These are phyloP conservation scores for Xiphophorus hellerii DNA, from an alignment of 2,113 vertebrate species.

Conservation along the genomic window DNA sequence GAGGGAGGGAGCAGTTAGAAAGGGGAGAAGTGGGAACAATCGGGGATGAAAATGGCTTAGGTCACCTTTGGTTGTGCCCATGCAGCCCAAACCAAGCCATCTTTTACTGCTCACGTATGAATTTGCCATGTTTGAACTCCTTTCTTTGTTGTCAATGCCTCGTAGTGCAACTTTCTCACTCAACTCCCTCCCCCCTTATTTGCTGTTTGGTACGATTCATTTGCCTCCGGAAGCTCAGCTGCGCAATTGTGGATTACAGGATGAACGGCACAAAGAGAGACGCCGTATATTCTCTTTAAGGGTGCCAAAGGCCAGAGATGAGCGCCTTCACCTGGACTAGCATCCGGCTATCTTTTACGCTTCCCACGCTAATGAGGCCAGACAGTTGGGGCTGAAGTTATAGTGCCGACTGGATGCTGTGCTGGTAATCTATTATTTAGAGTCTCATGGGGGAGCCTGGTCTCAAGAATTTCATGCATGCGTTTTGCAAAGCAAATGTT, in stretches of 20 bases:
- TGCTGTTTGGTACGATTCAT: slow-evolving; percentile 61
- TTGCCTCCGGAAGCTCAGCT: slow-evolving; percentile 69
- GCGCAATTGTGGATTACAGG: slow-evolving; percentile 73
- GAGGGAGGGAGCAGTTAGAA: slow-evolving; percentile 54
- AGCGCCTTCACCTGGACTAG: slow-evolving; percentile 66
- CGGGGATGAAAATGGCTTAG: slow-evolving; percentile 66
- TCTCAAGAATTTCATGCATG: slow-evolving; percentile 76
- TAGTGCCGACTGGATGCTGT: slow-evolving; percentile 60
- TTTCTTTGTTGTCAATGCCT: slow-evolving; percentile 7
- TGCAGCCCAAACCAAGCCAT: slow-evolving; percentile 42
- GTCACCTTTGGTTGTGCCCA: slow-evolving; percentile 72
- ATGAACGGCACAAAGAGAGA: slow-evolving; percentile 56
- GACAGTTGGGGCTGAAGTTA: slow-evolving; percentile 70
- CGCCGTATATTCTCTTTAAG: slow-evolving; percentile 68
- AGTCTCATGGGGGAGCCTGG: slow-evolving; percentile 62
- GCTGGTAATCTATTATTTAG: slow-evolving; percentile 78
- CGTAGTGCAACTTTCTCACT: slow-evolving; percentile 36
- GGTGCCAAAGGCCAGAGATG: slow-evolving; percentile 60
- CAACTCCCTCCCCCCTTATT: slow-evolving; percentile 36
- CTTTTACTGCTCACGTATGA: slow-evolving; percentile 47
- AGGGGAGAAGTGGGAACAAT: slow-evolving; percentile 51
- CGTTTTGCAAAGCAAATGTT: slow-evolving; percentile 74
- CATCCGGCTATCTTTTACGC: slow-evolving; percentile 72
- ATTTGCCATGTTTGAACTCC: slow-evolving; percentile 18
- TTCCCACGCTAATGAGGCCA: slow-evolving; percentile 67